Evolutionary conservation across 2,113 vertebrate genomes (phyloP).

Genomic region (Butorides virescens): DNA sequence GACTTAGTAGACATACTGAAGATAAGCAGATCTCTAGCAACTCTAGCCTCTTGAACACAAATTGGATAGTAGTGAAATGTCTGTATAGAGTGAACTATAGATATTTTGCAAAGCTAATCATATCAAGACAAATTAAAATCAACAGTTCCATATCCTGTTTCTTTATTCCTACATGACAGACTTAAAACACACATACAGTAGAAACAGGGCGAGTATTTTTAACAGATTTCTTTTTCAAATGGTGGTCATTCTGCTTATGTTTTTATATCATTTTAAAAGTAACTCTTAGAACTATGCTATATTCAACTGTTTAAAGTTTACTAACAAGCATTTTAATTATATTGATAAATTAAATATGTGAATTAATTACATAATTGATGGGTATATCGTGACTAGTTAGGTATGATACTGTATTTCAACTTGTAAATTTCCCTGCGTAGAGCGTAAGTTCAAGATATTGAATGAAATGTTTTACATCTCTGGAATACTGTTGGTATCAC

Average conservation of each 20-base stretch:
- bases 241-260: neutral
- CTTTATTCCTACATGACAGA: neutral
- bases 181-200: neutral
- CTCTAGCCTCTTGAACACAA: neutral
- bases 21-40: neutral
- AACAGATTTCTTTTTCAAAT: neutral
- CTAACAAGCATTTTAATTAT: neutral
- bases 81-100: neutral
- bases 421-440: neutral
- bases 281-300: neutral
- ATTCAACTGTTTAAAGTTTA: neutral
- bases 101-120: neutral
- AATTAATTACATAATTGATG: neutral
- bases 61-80: neutral
- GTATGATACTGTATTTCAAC: neutral
- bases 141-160: neutral
- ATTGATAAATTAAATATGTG: neutral
- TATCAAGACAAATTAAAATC: neutral
- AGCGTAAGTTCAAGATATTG: neutral
- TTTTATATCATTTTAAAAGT: neutral
- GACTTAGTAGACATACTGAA: neutral
- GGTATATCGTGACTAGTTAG: neutral
- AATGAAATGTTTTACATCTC: neutral
- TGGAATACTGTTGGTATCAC: neutral
- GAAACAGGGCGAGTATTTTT: neutral